Percentiles rank a stretch among this genome's conserved stretches.
Evolutionary conservation across 2,888 invertebrate genomes (phyloP).

Genomic region (Tiliacea citrago): DNA sequence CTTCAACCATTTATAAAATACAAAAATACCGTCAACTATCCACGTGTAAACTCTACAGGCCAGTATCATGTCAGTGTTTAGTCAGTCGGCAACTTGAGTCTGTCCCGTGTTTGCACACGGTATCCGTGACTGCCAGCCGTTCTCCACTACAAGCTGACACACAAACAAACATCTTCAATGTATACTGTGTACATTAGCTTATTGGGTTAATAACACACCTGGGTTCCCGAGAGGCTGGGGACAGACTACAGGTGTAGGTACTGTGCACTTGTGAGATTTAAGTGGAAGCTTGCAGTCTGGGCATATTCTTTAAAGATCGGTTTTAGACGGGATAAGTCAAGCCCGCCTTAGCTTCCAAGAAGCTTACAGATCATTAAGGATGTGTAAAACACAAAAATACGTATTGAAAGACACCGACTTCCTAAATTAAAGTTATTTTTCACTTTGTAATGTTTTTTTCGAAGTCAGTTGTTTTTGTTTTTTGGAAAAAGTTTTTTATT

Average conservation of each 20-base stretch:
- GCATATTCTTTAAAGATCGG: neutral
- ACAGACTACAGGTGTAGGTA: slow-evolving; percentile 9
- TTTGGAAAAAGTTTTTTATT: no score
- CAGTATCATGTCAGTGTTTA: slow-evolving; percentile 53
- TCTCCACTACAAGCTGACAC: slow-evolving; percentile 39
- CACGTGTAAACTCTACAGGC: neutral
- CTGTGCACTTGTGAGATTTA: neutral
- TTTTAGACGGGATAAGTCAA: no score
- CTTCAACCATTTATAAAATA: slow-evolving; percentile 14
- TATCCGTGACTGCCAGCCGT: slow-evolving; percentile 45
- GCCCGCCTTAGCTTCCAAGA: no score
- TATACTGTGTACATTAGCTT: slow-evolving; percentile 26
- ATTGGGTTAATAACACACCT: slow-evolving; percentile 48
- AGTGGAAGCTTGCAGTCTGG: neutral
- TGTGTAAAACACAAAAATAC: no score
- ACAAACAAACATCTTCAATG: slow-evolving; percentile 50
- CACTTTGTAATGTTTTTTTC: no score
- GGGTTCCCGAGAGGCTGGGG: neutral
- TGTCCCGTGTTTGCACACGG: slow-evolving; percentile 41
- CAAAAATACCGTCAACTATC: slow-evolving; percentile 25
- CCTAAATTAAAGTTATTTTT: no score
- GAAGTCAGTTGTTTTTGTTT: no score
- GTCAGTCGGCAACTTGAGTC: slow-evolving; percentile 37
- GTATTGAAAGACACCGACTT: no score
- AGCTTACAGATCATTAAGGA: no score